Percentiles rank a stretch among this genome's conserved stretches.
These are phyloP conservation scores for Netelia melanura DNA, from an alignment of 2,888 invertebrate species.

Conservation along the genomic window DNA sequence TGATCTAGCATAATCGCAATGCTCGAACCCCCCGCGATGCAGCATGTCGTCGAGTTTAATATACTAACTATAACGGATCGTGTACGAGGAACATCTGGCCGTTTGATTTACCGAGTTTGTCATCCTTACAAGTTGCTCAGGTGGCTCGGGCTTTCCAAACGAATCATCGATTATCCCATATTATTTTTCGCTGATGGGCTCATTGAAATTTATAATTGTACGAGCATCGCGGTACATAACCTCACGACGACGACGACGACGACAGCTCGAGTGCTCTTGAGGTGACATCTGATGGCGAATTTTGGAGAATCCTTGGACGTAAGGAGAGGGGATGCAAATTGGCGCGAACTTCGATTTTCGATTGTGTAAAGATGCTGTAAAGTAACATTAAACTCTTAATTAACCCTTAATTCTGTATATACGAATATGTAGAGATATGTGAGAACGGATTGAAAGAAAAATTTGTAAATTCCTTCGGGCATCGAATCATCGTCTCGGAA, in stretches of 20 bases:
- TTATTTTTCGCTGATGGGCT: not conserved
- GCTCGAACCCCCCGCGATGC: slow-evolving; percentile 29
- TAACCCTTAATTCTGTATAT: too few species aligned
- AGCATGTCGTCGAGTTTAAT: slow-evolving; percentile 44
- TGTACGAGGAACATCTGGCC: not conserved
- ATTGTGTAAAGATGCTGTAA: too few species aligned
- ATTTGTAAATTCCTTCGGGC: slow-evolving; percentile 14
- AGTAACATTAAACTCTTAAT: too few species aligned
- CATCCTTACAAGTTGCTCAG: not conserved
- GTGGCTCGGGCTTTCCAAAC: too few species aligned
- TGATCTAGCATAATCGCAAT: slow-evolving; percentile 58
- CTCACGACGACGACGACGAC: too few species aligned
- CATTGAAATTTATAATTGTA: too few species aligned
- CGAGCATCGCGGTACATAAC: too few species aligned
- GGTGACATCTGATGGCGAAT: too few species aligned
- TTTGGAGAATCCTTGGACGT: too few species aligned
- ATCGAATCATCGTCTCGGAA: slow-evolving; percentile 22
- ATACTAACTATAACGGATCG: slow-evolving; percentile 17
- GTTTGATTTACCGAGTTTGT: not conserved
- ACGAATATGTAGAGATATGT: not conserved
- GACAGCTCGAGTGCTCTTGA: too few species aligned
- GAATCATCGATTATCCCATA: not conserved
- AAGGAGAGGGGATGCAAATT: too few species aligned
- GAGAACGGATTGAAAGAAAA: not conserved
- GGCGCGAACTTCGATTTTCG: too few species aligned